Conservation (phyloP, 2,113 vertebrate genomes). For the Sus scrofa region DNA sequence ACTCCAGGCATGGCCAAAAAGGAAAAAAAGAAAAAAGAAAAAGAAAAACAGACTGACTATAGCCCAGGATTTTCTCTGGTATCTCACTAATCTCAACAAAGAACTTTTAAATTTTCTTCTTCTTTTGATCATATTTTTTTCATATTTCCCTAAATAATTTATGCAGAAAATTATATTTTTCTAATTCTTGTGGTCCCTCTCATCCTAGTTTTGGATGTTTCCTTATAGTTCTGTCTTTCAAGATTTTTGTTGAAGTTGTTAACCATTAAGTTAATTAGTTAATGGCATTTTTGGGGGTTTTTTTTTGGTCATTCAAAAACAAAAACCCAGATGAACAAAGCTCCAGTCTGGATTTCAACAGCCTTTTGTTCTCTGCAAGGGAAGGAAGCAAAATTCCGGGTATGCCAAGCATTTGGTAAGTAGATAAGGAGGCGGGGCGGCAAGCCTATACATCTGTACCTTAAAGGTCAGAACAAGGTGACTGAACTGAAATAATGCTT, state of each 20-base stretch:
- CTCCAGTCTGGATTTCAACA: not conserved
- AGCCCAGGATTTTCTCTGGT: not conserved
- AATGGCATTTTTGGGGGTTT: not conserved
- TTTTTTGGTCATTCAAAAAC: not conserved
- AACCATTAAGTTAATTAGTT: not conserved
- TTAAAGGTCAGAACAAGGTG: constrained; percentile 96
- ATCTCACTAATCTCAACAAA: not conserved
- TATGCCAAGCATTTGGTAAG: not conserved
- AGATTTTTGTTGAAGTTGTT: not conserved
- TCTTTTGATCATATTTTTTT: not conserved
- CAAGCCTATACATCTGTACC: constrained; percentile 85
- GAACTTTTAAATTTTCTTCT: not conserved
- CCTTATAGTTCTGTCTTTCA: not conserved
- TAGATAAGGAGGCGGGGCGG: too few relatives aligned
- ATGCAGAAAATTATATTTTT: not conserved
- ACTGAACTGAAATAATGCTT: constrained; percentile 95
- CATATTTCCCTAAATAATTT: not conserved
- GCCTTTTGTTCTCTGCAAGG: not conserved
- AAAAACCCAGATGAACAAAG: constrained; percentile 2
- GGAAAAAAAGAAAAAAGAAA: too few relatives aligned
- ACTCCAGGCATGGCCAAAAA: too few relatives aligned
- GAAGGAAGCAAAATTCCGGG: constrained; percentile 51
- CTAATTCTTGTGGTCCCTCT: not conserved
- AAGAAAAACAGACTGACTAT: not conserved
- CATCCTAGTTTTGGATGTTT: not conserved